Conservation (phyloP, 2,797 vertebrate genomes). For the Alfaro cultratus region DNA sequence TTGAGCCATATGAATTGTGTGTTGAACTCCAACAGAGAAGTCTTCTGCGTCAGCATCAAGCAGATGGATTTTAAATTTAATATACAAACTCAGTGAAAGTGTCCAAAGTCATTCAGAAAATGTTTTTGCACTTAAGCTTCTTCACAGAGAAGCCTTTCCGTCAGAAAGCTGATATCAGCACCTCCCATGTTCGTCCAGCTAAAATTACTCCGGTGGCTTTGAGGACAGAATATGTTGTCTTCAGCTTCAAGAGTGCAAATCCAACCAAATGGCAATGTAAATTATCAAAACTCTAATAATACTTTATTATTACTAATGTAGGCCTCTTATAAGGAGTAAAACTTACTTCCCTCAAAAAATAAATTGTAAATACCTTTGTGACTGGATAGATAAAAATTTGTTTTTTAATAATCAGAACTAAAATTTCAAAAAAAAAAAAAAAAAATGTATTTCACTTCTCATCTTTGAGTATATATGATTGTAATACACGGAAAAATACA, state of each 20-base stretch:
- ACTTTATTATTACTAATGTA: not conserved
- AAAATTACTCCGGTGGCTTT: conserved; percentile 1
- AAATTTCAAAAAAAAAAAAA: not conserved
- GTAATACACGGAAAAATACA: not conserved
- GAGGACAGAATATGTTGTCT: not conserved
- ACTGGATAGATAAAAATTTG: too few species aligned
- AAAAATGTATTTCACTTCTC: not conserved
- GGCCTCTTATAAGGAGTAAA: not conserved
- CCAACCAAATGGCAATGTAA: not conserved
- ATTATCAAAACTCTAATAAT: not conserved
- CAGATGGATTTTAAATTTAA: not conserved
- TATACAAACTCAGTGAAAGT: not conserved
- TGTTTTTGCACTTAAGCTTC: conserved; percentile 1
- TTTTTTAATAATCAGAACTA: not conserved
- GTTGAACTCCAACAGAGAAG: conserved; percentile 3
- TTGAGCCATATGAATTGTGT: not conserved
- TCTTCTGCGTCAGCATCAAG: conserved; percentile 3
- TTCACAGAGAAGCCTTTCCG: not conserved
- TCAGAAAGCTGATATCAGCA: conserved; percentile 5
- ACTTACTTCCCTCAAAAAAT: not conserved
- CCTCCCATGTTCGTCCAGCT: not conserved
- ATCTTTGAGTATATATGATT: not conserved
- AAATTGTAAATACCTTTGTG: not conserved
- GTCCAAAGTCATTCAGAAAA: not conserved
- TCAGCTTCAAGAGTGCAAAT: not conserved